phyloP scores from a whole-genome alignment of 2,888 invertebrate species.

The Heliconius cydno region DNA sequence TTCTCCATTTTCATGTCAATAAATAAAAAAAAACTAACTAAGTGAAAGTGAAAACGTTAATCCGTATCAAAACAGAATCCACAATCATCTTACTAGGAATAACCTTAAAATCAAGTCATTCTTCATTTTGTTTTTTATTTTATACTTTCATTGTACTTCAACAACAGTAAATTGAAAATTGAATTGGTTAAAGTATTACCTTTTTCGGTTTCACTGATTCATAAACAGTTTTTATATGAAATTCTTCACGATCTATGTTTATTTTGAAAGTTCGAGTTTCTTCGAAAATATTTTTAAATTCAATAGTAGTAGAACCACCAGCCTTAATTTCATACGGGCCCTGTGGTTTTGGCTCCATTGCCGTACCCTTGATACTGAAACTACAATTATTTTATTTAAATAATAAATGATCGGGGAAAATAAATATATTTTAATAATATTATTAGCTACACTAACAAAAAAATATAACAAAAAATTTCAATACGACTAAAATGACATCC shows the following conservation, averaged over 20 bases:
- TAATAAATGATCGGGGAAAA: background rate
- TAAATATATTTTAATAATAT: background rate
- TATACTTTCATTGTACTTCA: too few species aligned
- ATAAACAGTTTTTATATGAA: constrained; percentile 60
- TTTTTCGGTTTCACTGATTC: constrained; percentile 56
- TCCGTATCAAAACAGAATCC: too few species aligned
- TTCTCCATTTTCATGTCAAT: too few species aligned
- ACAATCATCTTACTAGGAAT: too few species aligned
- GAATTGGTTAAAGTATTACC: constrained; percentile 45
- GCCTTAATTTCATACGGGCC: constrained; percentile 69
- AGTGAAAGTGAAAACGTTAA: too few species aligned
- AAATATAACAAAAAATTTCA: background rate
- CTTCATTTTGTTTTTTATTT: too few species aligned
- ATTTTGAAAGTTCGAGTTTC: constrained; percentile 66
- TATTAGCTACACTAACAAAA: background rate
- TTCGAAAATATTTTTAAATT: constrained; percentile 73
- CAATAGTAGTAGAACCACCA: constrained; percentile 61
- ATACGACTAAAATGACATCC: background rate
- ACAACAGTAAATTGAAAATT: background rate
- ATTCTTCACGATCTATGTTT: constrained; percentile 66
- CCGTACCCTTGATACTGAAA: constrained; percentile 70
- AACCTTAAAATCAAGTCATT: too few species aligned
- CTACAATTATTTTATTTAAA: constrained; percentile 45
- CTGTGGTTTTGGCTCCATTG: constrained; percentile 67
- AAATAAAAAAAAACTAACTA: too few species aligned